These are phyloP conservation scores for Tachystola acroxantha DNA, from an alignment of 2,888 invertebrate species.

Conservation along the genomic window DNA sequence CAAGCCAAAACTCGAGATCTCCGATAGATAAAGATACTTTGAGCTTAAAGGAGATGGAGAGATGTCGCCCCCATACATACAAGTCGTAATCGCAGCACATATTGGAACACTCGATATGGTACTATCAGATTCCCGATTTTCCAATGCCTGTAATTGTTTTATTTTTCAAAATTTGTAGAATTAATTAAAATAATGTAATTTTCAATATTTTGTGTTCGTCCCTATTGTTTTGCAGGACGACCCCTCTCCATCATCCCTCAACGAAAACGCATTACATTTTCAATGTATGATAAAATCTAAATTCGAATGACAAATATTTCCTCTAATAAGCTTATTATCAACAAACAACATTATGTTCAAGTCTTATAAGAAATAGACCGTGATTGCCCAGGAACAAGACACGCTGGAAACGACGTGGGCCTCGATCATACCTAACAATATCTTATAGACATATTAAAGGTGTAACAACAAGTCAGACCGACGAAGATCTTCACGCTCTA, in stretches of 20 bases:
- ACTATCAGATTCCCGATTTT: too few relatives aligned
- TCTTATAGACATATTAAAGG: conserved; percentile 48
- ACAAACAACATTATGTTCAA: conserved; percentile 59
- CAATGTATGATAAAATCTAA: conserved; percentile 19
- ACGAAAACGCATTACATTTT: conserved; percentile 18
- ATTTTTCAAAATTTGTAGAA: too few relatives aligned
- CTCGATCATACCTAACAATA: conserved; percentile 43
- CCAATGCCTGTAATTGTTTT: too few relatives aligned
- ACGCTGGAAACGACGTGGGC: conserved; percentile 21
- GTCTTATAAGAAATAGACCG: conserved; percentile 50
- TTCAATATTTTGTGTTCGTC: too few relatives aligned
- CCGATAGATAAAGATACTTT: conserved; percentile 4
- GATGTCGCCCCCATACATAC: too few relatives aligned
- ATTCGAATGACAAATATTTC: conserved; percentile 29
- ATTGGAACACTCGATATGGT: too few relatives aligned
- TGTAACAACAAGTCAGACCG: conserved; percentile 45
- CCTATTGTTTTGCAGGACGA: too few relatives aligned
- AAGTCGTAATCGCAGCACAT: too few relatives aligned
- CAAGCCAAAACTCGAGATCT: conserved; percentile 4
- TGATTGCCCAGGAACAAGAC: conserved; percentile 25
- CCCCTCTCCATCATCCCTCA: too few relatives aligned
- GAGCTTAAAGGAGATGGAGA: too few relatives aligned
- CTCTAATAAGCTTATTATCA: conserved; percentile 52
- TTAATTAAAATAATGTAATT: too few relatives aligned
- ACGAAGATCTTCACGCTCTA: conserved; percentile 12